Evolutionary conservation across 2,113 vertebrate species (phyloP).

Genomic region (Bettongia penicillata): DNA sequence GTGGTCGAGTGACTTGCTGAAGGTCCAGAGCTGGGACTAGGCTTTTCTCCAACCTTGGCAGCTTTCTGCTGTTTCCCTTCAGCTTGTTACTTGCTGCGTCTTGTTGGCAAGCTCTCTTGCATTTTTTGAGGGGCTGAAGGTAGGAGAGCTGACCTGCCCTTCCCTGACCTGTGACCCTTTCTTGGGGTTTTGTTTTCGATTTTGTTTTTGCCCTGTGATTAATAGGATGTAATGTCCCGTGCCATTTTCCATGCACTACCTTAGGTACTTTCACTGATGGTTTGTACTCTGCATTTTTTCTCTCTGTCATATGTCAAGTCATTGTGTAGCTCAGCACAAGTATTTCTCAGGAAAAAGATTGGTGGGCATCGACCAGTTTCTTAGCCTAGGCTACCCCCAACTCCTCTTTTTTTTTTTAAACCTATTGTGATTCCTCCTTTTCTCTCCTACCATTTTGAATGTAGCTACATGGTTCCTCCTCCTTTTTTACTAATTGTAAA

Average conservation of each 20-base stretch:
- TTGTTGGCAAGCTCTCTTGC: not conserved
- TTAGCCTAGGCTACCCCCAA: not conserved
- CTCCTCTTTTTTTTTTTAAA: not conserved
- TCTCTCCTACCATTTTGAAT: not conserved
- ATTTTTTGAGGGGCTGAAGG: not conserved
- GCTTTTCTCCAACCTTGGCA: not conserved
- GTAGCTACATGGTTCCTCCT: not conserved
- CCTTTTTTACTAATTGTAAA: not conserved
- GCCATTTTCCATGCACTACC: fast-evolving
- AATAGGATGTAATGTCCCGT: fast-evolving
- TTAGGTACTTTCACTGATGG: not conserved
- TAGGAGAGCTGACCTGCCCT: not conserved
- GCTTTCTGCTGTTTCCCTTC: not conserved
- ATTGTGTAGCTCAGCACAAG: slow-evolving; percentile 22
- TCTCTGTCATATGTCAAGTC: slow-evolving; percentile 28
- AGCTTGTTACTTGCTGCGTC: not conserved
- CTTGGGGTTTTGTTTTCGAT: not conserved
- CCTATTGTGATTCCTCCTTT: slow-evolving; percentile 46
- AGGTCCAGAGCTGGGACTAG: not conserved
- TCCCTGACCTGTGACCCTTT: not conserved
- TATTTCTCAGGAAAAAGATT: slow-evolving; percentile 57
- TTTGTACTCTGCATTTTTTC: not conserved
- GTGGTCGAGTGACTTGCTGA: not conserved
- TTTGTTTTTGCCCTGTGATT: not conserved
- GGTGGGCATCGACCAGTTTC: slow-evolving; percentile 30